These are phyloP conservation scores for Metaphire vulgaris DNA, from an alignment of 1,140 invertebrate species.

Conservation along the genomic window DNA sequence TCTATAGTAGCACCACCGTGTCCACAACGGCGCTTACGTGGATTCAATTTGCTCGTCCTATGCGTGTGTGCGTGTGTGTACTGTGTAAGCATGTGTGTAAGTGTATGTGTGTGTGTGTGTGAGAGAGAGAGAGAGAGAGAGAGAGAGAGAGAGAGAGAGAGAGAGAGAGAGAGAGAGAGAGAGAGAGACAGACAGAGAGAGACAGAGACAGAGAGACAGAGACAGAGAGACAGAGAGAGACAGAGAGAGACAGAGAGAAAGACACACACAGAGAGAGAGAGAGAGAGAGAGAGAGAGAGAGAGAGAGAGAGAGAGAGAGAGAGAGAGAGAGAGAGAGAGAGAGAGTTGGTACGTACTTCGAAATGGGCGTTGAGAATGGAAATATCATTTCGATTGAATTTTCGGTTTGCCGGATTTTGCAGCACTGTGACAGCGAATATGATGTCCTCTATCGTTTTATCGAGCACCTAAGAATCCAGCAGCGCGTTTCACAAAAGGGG, in stretches of 20 bases:
- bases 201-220: constrained; percentile 2
- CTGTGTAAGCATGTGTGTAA: constrained; percentile 20
- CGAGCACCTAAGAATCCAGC: too few species aligned
- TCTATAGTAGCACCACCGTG: too few species aligned
- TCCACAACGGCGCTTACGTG: too few species aligned
- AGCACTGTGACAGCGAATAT: too few species aligned
- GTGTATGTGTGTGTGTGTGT: constrained; percentile 29
- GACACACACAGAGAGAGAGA: not conserved
- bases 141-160: constrained; percentile 31
- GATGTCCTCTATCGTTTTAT: too few species aligned
- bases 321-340: not conserved
- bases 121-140: constrained; percentile 30
- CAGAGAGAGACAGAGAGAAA: constrained; percentile 13
- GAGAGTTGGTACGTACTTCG: constrained; percentile 14
- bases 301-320: not conserved
- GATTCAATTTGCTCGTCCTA: too few species aligned
- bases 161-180: constrained; percentile 25
- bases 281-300: constrained; percentile 1
- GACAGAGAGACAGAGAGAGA: constrained; percentile 16
- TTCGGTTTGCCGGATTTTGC: too few species aligned
- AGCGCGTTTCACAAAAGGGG: too few species aligned
- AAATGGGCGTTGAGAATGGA: too few species aligned
- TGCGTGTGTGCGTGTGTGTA: too few species aligned
- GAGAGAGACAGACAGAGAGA: constrained; percentile 6
- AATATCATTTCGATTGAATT: too few species aligned